Evolutionary conservation across 2,113 vertebrate species (phyloP), one percentile per base, ranked within the genome.

Genomic region (Microcebus murinus): DNA sequence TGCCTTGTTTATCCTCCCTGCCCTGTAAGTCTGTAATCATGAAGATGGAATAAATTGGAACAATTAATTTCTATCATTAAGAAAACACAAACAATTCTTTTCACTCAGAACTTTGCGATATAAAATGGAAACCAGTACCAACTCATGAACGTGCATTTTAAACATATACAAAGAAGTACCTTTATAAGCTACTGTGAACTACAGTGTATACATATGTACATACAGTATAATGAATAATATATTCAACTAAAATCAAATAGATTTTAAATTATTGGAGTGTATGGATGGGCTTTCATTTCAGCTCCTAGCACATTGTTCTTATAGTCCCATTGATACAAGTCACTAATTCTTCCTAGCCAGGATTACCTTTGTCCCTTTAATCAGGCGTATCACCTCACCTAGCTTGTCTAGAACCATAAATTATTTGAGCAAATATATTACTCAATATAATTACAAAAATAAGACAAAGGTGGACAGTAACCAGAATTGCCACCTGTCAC

Each of bases 81-180:
- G 67, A 94, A 63, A 63, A 34, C 73, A 34, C 34, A 25, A 86
- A 68, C 23, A 63, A 79, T 83, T 36, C 76, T 55, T 84, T 68
- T 74, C 82, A 74, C 36, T 76, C 25, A 71, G 27, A 25, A 91
- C 12, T 85, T 67, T 70, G 82, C 20, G 2, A 92, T 65, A 17
- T 27, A 96, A 74, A 92, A 90, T 50, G 45, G 67, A 91, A 95
- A 82, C 23, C 45, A 82, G 21, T 50, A 95, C 25, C 63, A 86
- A 85, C 29, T 92, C 27, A 65, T 76, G 71, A 88, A 91, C 79
- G 50, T 10, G 45, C 18, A 76, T 67, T 87, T 83, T 94, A 87
- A 92, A 83, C 13, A n/a, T 29, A 39, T 5, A 81, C 20, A 61
- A 48, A 80, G 52, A 55, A 34, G 52, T 63, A 8, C 8, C 20